A percentile compares a stretch with the other conserved stretches of the same genome.
Conservation (phyloP, 2,113 vertebrate genomes). For the Propithecus coquereli region DNA sequence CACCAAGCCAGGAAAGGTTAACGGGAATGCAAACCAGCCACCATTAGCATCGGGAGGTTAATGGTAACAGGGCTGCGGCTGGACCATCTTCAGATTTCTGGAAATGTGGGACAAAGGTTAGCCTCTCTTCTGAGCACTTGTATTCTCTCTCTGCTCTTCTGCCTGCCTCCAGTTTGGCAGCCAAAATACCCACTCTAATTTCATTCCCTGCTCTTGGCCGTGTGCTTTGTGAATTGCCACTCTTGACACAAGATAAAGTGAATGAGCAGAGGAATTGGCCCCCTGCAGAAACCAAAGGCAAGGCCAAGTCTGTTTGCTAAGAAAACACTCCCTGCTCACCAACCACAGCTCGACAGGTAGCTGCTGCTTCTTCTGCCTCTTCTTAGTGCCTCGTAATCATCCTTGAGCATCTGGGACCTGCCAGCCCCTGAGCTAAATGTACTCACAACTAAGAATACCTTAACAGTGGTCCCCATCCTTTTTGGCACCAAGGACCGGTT, state of each 20-base stretch:
- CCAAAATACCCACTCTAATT: constrained; percentile 73
- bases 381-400: constrained; percentile 46
- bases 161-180: constrained; percentile 70
- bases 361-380: constrained; percentile 40
- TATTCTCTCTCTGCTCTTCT: neutral
- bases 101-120: constrained; percentile 76
- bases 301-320: constrained; percentile 61
- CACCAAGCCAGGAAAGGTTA: constrained; percentile 70
- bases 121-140: constrained; percentile 68
- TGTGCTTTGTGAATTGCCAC: constrained; percentile 57
- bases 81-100: constrained; percentile 69
- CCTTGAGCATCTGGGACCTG: constrained; percentile 4
- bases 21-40: constrained; percentile 39
- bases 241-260: constrained; percentile 75
- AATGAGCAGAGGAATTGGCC: constrained; percentile 59
- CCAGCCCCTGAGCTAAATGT: neutral
- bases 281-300: constrained; percentile 59
- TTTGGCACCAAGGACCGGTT: too few species aligned
- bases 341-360: constrained; percentile 37
- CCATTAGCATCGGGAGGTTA: constrained; percentile 68
- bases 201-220: constrained; percentile 63
- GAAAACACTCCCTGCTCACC: constrained; percentile 56
- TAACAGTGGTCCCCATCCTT: too few species aligned
- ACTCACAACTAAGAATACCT: neutral
- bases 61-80: constrained; percentile 37